Base-by-base conservation (phyloP, 2,113 vertebrate genomes). In the Notarius quadriscutis region DNA sequence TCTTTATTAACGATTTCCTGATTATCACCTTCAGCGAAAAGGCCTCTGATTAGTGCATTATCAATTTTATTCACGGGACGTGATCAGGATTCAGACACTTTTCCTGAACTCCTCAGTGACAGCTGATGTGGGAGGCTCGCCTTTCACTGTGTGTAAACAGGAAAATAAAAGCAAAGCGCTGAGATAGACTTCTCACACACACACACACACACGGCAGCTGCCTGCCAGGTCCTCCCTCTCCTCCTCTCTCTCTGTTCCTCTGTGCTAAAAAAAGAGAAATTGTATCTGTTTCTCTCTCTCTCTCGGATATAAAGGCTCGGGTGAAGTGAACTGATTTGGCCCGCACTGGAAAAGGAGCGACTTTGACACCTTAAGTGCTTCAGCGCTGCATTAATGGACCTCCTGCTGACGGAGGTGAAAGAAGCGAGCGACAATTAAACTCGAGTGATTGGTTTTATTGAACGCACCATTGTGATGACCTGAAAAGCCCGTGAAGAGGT, bases 261-360 rank as follows among this genome's bases (percentile, higher is more conserved):
- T 60, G 1, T 25, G 58, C 60, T 53, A 55, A 34, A 65, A 77
- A 22, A 75, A 58, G 41, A 87, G 58, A 51, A 60, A 51, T 25
- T 60, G n/a, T 55, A 67, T 74, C 60, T 30, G 92, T 92, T 91
- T 92, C 83, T 90, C 87, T 90, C 91, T 85, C 79, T 91, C 90
- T 91, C 92, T 91, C 90, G 92, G 89, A 93, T 92, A 94, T 93
- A 94, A 94, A 94, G 92, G 92, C 89, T 79, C 9, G 87, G 80
- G 91, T 93, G 93, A 94, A 94, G 92, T 91, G 92, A 93, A 91
- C 90, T 95, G 91, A 95, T 95, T 95, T 95, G 89, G 90, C 90
- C 86, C 89, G 90, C 86, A 84, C 79, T 60, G 92, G 92, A 94
- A 93, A 91, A 90, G 92, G 90, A 90, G 30, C 22, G 77, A 91